Evolutionary conservation across 53 echinoderm and acorn worm genomes (phyloP), one percentile per base, ranked within the genome.

Genomic region (Holothuria scabra): DNA sequence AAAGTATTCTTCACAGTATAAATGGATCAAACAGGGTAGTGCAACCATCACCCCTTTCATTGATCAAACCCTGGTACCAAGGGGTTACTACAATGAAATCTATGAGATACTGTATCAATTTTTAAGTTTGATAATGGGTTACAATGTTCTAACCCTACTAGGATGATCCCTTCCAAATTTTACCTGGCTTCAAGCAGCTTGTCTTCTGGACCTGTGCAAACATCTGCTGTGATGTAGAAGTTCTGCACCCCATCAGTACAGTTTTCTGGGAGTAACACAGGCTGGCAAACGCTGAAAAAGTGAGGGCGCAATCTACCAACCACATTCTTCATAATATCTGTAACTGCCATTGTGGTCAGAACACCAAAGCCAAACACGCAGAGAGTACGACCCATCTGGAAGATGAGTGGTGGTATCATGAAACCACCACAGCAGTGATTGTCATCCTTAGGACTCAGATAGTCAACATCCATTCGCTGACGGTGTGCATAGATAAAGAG

Each of bases 351-450:
- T 41, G 94, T 92, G 31, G 92, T 81, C 13, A 90, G 76, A 62
- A 92, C 80, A 48, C 97, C 97, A 35, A 97, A 97, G 66, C 90
- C 84, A 85, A 97, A 97, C 80, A 89, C 86, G 0, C 88, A 83
- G 26, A 84, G 58, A 81, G 82, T 90, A 55, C 94, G 95, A 60
- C 88, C 65, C 2, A 93, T 84, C 75, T 92, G 92, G 71, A 91
- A 97, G 86, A 94, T 68, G 23, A 92, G 90, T 0, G 97, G 92
- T 19, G 94, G 92, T 56, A 97, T 92, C 78, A 91, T 87, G n/a
- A 94, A 59, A 12, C 90, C 92, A 0, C 93, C 87, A 83, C 97
- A 97, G 90, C 97, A 97, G 35, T 87, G 92, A 75, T 97, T 97
- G 84, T 94, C 87, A 67, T 90, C 94, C 67, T 92, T 90, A 5